phyloP scores from a whole-genome alignment of 2,888 invertebrate species.

The Drosophila melanosoma region DNA sequence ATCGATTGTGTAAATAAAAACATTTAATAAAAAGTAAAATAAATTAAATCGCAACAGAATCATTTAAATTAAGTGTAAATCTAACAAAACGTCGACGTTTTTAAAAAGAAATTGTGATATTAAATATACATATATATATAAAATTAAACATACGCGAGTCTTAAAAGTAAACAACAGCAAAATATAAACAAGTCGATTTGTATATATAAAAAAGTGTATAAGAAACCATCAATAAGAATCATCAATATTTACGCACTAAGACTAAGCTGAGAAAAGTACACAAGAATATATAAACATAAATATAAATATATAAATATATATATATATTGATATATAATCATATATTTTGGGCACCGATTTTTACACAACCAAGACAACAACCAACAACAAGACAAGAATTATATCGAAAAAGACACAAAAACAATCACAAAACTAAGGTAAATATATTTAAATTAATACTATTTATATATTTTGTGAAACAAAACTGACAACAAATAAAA shows the following conservation, averaged over 20 bases:
- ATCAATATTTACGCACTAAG: conserved; percentile 62
- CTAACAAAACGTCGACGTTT: conserved; percentile 74
- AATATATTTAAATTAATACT: conserved; percentile 26
- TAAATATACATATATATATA: conserved; percentile 56
- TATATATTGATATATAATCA: conserved; percentile 36
- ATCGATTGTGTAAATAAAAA: conserved; percentile 61
- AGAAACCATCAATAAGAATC: conserved; percentile 37
- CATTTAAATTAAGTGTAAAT: conserved; percentile 72
- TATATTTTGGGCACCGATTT: conserved; percentile 80
- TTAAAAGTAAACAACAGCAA: conserved; percentile 27
- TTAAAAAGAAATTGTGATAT: conserved; percentile 79
- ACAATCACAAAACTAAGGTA: conserved; percentile 81
- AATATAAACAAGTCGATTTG: conserved; percentile 48
- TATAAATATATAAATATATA: conserved; percentile 49
- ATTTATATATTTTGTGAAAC: neutral
- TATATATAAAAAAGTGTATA: conserved; percentile 50
- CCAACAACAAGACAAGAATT: conserved; percentile 48
- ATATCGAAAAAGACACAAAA: conserved; percentile 75
- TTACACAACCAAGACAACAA: conserved; percentile 62
- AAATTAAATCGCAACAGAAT: conserved; percentile 39
- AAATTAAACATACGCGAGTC: conserved; percentile 48
- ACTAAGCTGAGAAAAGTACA: conserved; percentile 66
- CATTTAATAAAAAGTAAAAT: conserved; percentile 23
- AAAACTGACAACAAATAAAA: neutral
- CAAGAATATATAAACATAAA: conserved; percentile 54